Percentiles rank a stretch among this genome's conserved stretches.
Conservation (phyloP, 2,113 vertebrate genomes). For the Poeciliopsis prolifica region DNA sequence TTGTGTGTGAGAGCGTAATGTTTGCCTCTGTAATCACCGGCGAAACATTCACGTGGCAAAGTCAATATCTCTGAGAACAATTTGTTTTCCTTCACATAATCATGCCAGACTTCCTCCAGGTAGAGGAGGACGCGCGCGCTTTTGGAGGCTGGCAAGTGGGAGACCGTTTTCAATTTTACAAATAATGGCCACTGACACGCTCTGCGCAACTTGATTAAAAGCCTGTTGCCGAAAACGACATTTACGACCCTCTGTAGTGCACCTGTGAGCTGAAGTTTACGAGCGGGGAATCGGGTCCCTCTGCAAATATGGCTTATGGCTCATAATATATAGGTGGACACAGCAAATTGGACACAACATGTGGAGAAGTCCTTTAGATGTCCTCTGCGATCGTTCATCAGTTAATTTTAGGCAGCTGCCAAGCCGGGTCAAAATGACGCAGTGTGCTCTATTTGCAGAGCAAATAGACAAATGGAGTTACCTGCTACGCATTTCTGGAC, state of each 20-base stretch:
- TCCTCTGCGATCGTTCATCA: neutral
- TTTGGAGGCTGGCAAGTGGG: neutral
- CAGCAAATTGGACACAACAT: conserved; percentile 10
- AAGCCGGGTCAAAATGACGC: conserved; percentile 13
- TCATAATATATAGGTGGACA: neutral
- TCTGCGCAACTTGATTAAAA: conserved; percentile 1
- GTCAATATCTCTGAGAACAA: conserved; percentile 55
- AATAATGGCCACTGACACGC: neutral
- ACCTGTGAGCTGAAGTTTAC: conserved; percentile 2
- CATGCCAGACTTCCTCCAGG: conserved; percentile 10
- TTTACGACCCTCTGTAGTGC: neutral
- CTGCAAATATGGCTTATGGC: conserved; percentile 11
- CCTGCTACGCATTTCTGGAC: conserved; percentile 32
- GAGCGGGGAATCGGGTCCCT: neutral
- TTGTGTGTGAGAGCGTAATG: conserved; percentile 41
- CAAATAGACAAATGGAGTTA: conserved; percentile 44
- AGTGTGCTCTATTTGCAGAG: conserved; percentile 31
- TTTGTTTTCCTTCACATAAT: conserved; percentile 54
- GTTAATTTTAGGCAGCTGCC: neutral
- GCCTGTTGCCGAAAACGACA: neutral
- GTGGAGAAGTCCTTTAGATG: neutral
- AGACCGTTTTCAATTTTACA: conserved; percentile 12
- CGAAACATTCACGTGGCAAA: conserved; percentile 38
- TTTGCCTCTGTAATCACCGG: conserved; percentile 62
- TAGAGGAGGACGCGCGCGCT: conserved; percentile 24